Evolutionary conservation across 2,888 invertebrate species (phyloP), one percentile per base, ranked within the genome.

Genomic region (Lasioglossum zephyrum): DNA sequence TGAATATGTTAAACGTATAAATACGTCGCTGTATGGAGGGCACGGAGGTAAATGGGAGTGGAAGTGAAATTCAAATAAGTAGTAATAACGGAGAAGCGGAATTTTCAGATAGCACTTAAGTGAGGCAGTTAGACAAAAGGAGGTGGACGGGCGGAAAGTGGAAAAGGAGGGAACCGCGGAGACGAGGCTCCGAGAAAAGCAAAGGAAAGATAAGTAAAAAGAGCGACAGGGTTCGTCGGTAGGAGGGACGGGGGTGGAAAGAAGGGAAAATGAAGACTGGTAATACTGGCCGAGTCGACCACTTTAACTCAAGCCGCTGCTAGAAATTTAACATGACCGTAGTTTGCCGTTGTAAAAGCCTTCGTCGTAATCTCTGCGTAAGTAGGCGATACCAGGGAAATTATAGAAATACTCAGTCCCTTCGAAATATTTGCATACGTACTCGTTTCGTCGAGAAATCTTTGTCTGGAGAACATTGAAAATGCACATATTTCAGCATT

Each of bases 11-110:
- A 36, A 83, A 44, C 82, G 76, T 66, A 73, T 41, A 73, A 73
- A 83, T 83, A 79, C 44, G 44, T 22, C 47, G 60, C 49, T 70
- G 36, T 22, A 53, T 31, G 63, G 72, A 11, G 77, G 31, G 57
- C 66, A 41, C n/a, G 44, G 9, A 69, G 57, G 77, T 18, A 74
- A 78, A 36, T 47, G 41, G 31, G 31, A n/a, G 36, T 49, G 60
- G 72, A 79, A 79, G 79, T 73, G 79, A 85, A 79, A 83, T 83
- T 85, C 79, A 73, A 83, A 76, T 79, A 85, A 85, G 75, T 66
- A 83, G 69, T 78, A 82, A 75, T 75, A 84, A 84, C 39, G 44
- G 73, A 36, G 22, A 73, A 31, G 53, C 63, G 60, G 72, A 76
- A 79, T 83, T 74, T 72, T 41, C 82, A 31, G 66, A 26, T n/a